These are phyloP conservation scores for Pterocles burchelli DNA, from an alignment of 2,113 vertebrate species.

Conservation along the genomic window DNA sequence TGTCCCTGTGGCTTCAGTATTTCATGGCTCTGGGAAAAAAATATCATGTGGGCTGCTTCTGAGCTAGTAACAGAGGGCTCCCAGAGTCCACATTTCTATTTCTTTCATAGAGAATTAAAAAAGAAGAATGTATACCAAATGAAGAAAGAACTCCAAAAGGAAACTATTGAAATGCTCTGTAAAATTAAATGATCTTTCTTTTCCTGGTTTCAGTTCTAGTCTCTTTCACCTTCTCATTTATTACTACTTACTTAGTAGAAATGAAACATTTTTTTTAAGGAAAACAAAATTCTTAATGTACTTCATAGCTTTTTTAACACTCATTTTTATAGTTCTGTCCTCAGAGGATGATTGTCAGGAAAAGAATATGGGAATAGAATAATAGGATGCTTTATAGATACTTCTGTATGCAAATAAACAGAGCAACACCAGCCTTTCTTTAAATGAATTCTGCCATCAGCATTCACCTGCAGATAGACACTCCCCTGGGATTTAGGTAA, in stretches of 20 bases:
- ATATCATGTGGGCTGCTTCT: background rate
- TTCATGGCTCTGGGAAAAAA: background rate
- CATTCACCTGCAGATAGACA: background rate
- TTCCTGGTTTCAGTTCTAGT: background rate
- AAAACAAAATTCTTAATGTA: background rate
- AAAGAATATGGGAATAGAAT: background rate
- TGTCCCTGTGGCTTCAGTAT: background rate
- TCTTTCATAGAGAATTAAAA: background rate
- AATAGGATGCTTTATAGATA: background rate
- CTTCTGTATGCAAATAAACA: constrained; percentile 28
- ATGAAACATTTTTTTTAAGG: background rate
- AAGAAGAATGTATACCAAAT: background rate
- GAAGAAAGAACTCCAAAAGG: background rate
- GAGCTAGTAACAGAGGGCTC: background rate
- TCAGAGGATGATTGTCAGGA: background rate
- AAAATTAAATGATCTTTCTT: background rate
- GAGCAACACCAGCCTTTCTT: background rate
- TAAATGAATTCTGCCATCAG: constrained; percentile 21
- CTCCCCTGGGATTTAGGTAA: constrained; percentile 25
- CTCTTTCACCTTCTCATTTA: background rate
- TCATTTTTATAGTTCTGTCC: background rate
- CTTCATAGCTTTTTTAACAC: background rate
- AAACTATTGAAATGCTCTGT: background rate
- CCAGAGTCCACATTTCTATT: background rate
- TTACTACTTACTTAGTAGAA: background rate